These are phyloP conservation scores for Neomorphus geoffroyi DNA, from an alignment of 2,797 vertebrate genomes.

Conservation along the genomic window DNA sequence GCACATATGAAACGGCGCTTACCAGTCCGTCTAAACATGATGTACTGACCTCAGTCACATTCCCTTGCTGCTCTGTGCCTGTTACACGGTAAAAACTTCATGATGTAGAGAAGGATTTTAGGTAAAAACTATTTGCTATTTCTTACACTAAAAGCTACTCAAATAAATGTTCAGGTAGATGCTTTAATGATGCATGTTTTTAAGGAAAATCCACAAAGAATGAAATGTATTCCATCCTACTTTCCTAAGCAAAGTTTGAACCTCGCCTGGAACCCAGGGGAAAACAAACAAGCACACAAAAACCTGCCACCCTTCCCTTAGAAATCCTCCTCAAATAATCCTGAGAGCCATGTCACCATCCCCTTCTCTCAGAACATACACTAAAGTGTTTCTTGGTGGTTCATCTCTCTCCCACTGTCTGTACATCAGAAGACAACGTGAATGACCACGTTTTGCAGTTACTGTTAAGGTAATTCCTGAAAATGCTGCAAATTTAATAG, in stretches of 20 bases:
- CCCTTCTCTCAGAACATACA: not conserved
- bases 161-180: not conserved
- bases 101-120: not conserved
- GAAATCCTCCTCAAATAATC: not conserved
- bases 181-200: not conserved
- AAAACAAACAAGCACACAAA: accelerated
- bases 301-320: not conserved
- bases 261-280: not conserved
- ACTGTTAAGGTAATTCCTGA: not conserved
- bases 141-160: not conserved
- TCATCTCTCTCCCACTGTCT: not conserved
- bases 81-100: not conserved
- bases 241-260: not conserved
- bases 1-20: not conserved
- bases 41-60: not conserved
- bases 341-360: not conserved
- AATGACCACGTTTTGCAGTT: not conserved
- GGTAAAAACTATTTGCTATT: not conserved
- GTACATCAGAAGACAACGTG: not conserved
- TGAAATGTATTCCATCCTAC: not conserved
- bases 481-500: not conserved
- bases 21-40: not conserved
- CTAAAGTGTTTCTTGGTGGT: not conserved
- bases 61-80: not conserved
- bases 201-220: not conserved